A percentile compares a stretch with the other conserved stretches of the same genome.
Evolutionary conservation across 2,113 vertebrate genomes (phyloP).

Genomic region (Seriola dumerili): DNA sequence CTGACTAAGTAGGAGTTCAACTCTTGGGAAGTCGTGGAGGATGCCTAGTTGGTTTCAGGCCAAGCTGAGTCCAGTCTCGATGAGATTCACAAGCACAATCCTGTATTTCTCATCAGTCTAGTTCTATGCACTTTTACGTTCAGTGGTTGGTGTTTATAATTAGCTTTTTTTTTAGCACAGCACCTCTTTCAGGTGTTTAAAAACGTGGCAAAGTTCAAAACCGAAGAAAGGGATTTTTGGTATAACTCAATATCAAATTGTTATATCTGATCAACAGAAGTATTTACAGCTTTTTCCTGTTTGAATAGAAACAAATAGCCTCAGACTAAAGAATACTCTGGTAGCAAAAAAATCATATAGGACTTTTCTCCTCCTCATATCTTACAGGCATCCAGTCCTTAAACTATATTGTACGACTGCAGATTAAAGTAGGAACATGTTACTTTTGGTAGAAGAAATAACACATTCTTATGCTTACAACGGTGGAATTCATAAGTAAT

Average conservation of each 20-base stretch:
- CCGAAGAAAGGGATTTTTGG: conserved; percentile 31
- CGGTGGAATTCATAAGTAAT: neutral
- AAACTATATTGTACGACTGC: conserved; percentile 3
- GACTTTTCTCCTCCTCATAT: neutral
- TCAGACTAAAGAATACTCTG: conserved; percentile 7
- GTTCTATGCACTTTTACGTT: conserved; percentile 78
- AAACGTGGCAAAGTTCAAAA: conserved; percentile 41
- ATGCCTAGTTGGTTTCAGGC: conserved; percentile 47
- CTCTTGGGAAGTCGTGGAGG: conserved; percentile 46
- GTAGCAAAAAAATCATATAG: no score
- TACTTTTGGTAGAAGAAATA: conserved; percentile 13
- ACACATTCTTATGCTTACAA: neutral
- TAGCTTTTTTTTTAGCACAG: conserved; percentile 37
- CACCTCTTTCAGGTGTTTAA: conserved; percentile 25
- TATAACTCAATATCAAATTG: conserved; percentile 9
- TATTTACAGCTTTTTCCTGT: neutral
- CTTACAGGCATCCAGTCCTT: neutral
- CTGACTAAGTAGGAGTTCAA: conserved; percentile 46
- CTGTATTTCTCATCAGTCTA: conserved; percentile 63
- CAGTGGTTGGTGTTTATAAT: conserved; percentile 52
- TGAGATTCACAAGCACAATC: conserved; percentile 79
- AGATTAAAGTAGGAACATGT: conserved; percentile 43
- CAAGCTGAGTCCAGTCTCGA: conserved; percentile 42
- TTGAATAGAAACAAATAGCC: conserved; percentile 3
- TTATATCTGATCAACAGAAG: conserved; percentile 1